Conservation (phyloP, 2,888 invertebrate species). For the Altica lythri region DNA sequence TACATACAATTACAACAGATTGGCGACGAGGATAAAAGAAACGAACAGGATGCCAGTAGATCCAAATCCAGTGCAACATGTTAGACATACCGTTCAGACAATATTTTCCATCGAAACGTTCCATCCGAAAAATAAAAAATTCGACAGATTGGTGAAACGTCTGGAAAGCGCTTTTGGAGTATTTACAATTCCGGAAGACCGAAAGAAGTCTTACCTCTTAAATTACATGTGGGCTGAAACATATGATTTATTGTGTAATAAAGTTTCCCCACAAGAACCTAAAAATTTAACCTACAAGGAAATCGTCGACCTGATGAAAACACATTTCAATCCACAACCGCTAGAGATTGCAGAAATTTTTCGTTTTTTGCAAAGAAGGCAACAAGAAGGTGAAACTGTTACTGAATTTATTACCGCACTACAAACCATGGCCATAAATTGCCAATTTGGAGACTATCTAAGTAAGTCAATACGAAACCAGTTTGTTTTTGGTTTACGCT, state of each 20-base stretch:
- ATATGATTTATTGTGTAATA: slow-evolving; percentile 30
- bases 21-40: too few species aligned
- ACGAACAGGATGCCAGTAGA: too few species aligned
- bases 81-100: slow-evolving; percentile 12
- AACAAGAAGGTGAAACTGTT: slow-evolving; percentile 38
- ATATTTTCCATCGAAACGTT: slow-evolving; percentile 22
- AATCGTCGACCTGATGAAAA: slow-evolving; percentile 17
- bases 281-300: slow-evolving; percentile 7
- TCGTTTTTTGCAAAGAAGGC: slow-evolving; percentile 38
- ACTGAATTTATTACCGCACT: slow-evolving; percentile 37
- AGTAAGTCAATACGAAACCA: slow-evolving; percentile 42
- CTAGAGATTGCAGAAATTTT: slow-evolving; percentile 42
- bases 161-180: slow-evolving; percentile 28
- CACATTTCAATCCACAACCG: slow-evolving; percentile 28
- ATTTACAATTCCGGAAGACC: slow-evolving; percentile 12
- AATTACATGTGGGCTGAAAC: slow-evolving; percentile 26
- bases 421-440: slow-evolving; percentile 34
- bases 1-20: too few species aligned
- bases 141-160: slow-evolving; percentile 22
- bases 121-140: slow-evolving; percentile 12
- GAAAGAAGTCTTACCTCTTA: slow-evolving; percentile 13
- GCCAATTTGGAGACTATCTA: slow-evolving; percentile 41
- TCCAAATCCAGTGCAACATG: too few species aligned
- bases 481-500: slow-evolving; percentile 41
- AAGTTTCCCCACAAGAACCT: slow-evolving; percentile 26